A percentile compares a stretch with the other conserved stretches of the same genome.
These are phyloP conservation scores for Chelonia mydas DNA, from an alignment of 2,797 vertebrate genomes.

Conservation along the genomic window DNA sequence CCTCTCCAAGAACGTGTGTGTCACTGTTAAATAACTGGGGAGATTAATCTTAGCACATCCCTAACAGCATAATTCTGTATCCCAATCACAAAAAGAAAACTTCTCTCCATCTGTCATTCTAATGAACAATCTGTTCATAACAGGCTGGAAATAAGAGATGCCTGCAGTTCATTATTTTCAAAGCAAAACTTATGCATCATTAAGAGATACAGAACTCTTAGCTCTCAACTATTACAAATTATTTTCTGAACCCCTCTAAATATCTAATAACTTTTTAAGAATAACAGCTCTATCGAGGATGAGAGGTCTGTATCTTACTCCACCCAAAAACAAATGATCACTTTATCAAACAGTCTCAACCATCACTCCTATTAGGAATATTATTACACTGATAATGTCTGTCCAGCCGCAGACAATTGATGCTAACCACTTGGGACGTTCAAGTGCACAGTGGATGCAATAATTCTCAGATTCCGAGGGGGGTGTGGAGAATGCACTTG, in stretches of 20 bases:
- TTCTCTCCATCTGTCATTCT: not conserved
- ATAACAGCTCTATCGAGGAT: not conserved
- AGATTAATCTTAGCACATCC: not conserved
- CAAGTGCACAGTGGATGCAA: slow-evolving; percentile 40
- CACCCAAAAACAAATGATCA: not conserved
- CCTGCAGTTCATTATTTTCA: slow-evolving; percentile 28
- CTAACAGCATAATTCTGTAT: not conserved
- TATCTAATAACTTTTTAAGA: slow-evolving; percentile 1
- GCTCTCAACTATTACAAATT: not conserved
- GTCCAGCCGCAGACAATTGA: slow-evolving; percentile 75
- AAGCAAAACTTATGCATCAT: not conserved
- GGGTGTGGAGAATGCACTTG: slow-evolving; percentile 43
- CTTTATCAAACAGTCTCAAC: slow-evolving; percentile 46
- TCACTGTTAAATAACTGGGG: not conserved
- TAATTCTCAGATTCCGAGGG: slow-evolving; percentile 46
- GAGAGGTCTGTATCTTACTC: not conserved
- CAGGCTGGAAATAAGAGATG: not conserved
- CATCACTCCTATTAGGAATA: slow-evolving; percentile 48
- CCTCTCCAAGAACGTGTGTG: not conserved
- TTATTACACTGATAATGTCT: slow-evolving; percentile 65
- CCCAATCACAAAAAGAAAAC: not conserved
- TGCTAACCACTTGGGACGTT: slow-evolving; percentile 66
- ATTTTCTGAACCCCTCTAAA: not conserved
- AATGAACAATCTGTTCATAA: not conserved
- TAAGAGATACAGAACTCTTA: not conserved